Evolutionary conservation across 2,888 invertebrate genomes (phyloP).

Genomic region (Heliconius ethilla): DNA sequence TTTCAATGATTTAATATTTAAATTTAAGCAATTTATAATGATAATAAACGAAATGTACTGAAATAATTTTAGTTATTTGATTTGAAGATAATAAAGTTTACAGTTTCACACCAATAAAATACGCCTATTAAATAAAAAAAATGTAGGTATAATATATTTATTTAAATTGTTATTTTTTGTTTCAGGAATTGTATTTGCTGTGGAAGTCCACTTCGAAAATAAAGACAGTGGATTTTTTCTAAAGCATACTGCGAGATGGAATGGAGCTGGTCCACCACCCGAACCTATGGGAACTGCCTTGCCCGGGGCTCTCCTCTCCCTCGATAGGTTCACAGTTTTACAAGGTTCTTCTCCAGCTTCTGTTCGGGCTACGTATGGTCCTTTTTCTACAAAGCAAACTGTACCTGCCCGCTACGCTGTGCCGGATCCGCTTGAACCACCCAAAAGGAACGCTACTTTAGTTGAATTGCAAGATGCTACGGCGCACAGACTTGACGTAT

Average conservation of each 20-base stretch:
- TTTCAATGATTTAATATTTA: neutral
- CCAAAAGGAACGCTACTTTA: constrained; percentile 82
- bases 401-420: constrained; percentile 94
- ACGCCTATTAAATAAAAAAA: constrained; percentile 23
- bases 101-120: neutral
- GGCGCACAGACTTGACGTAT: constrained; percentile 92
- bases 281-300: constrained; percentile 75
- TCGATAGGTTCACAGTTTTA: constrained; percentile 95
- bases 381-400: constrained; percentile 96
- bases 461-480: constrained; percentile 83
- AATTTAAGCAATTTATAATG: neutral
- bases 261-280: constrained; percentile 78
- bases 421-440: constrained; percentile 89
- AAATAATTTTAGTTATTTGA: too few relatives aligned
- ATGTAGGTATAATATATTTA: neutral
- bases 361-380: constrained; percentile 95
- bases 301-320: constrained; percentile 87
- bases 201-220: constrained; percentile 95
- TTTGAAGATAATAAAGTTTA: too few relatives aligned
- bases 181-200: constrained; percentile 85
- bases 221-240: constrained; percentile 95
- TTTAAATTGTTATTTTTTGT: constrained; percentile 44
- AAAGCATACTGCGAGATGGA: constrained; percentile 90
- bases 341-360: constrained; percentile 95
- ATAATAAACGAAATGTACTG: too few relatives aligned